Evolutionary conservation across 2,797 vertebrate species (phyloP), one percentile per base, ranked within the genome.

Genomic region (Dallia pectoralis): DNA sequence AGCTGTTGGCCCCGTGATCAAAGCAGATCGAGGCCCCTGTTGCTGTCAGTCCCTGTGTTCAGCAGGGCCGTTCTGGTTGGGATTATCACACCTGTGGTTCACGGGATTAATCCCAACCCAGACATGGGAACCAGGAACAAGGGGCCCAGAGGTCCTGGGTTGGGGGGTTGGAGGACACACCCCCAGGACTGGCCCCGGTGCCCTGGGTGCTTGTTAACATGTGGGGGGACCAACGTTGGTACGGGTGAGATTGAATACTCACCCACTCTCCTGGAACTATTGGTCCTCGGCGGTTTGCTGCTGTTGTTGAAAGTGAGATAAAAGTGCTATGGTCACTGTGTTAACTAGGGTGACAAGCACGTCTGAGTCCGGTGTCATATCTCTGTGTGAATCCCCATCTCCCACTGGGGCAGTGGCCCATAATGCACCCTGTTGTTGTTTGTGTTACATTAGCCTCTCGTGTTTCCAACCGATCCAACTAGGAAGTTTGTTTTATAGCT

Each of bases 61-160:
- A 89, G 75, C 92, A 89, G 92, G 87, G 83, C 88, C 91, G 91
- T 94, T 94, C 94, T 93, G 93, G 92, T 93, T 90, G 90, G 94
- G 95, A 96, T 97, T 96, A 97, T 94, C 95, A 96, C 96, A 95
- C 95, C 88, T 96, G 85, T 74, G 93, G 96, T 96, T 97, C 96
- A 96, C 93, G 33, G 92, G 95, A 93, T 90, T 95, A 93, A 69
- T 87, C 91, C 91, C 87, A 84, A 83, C 73, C 79, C 80, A 94
- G 94, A 95, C 95, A 93, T 92, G 92, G 90, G 94, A 95, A 94
- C 94, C 90, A 87, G 91, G 92, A 89, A 84, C 85, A 84, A 87
- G 51, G 53, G 73, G 77, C 69, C 69, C 73, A 33, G 32, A 56
- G 71, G 74, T 69, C 76, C 32, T 19, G 70, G 25, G 18, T 44